Evolutionary conservation across 2,888 invertebrate genomes (phyloP), one percentile per base, ranked within the genome.

Genomic region (Cataglyphis livida): DNA sequence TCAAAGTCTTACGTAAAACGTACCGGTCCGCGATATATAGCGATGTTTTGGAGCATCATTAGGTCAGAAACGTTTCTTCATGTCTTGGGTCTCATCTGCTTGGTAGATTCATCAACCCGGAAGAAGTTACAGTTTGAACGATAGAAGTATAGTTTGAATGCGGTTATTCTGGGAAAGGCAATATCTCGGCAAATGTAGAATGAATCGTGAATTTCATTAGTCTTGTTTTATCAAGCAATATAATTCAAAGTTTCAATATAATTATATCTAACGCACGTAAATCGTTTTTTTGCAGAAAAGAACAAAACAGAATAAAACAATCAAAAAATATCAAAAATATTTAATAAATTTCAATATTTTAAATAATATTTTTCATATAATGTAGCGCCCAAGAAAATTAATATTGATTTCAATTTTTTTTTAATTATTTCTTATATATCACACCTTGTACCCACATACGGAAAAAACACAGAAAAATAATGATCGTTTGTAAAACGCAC

Each of bases 1-100:
- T 89, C 90, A 83, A 89, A 90, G 81, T 84, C 89, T 91, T 91
- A 91, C 89, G 88, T 90, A 91, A 91, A 90, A 88, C 83, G 25
- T 25, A 25, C 81, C n/a, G 59, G 81, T 12, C 18, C 44, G 70
- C 65, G 66, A 44, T 83, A 82, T 85, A 90, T 25, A 25, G 82
- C 85, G 57, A 85, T 81, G 85, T 84, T 84, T 32, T 75, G 82
- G 66, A 75, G 75, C 84, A 66, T 89, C 85, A 85, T 89, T 88
- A 85, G 84, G 44, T 57, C 38, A 57, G 79, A 64, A 44, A 71
- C 38, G 70, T 38, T 35, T 68, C 65, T 73, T 57, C 61, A 25
- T 15, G 78, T 68, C 68, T 76, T 32, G 38, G 25, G 32, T 21
- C 18, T 51, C 54, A 41, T 79, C 32, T 21, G 59, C 44, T 59